Evolutionary conservation across 2,888 invertebrate species (phyloP).

Genomic region (Minunthozetes semirufus): DNA sequence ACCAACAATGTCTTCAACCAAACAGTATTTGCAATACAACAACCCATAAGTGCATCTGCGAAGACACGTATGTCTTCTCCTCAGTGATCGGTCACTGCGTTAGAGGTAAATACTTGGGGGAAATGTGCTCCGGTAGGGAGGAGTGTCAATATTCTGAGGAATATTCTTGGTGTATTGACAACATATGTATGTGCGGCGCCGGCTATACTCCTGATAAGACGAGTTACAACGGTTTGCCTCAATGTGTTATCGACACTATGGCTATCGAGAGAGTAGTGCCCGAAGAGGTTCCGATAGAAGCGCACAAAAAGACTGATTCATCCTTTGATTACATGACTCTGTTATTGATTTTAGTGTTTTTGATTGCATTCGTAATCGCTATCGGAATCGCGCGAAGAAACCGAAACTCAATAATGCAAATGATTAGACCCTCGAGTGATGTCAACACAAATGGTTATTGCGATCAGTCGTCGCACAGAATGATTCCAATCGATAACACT

Average conservation of each 20-base stretch:
- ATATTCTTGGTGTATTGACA: conserved; percentile 9
- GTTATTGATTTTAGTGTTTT: not conserved
- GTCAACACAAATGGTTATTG: not conserved
- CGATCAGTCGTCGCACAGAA: not conserved
- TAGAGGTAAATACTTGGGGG: conserved; percentile 11
- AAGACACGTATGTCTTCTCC: not conserved
- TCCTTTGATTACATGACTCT: conserved; percentile 5
- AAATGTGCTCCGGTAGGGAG: not conserved
- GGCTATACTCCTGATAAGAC: conserved; percentile 4
- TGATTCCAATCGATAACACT: conserved; percentile 19
- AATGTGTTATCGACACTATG: conserved; percentile 11
- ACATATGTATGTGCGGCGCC: conserved; percentile 12
- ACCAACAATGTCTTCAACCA: not conserved
- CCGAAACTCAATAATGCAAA: conserved; percentile 11
- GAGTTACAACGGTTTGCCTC: conserved; percentile 1
- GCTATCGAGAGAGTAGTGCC: not conserved
- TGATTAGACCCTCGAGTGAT: conserved; percentile 20
- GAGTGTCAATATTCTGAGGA: conserved; percentile 15
- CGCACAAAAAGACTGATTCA: not conserved
- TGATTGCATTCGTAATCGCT: not conserved
- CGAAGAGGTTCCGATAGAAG: not conserved
- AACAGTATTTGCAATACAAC: not conserved
- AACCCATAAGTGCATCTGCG: not conserved
- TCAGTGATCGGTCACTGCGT: conserved; percentile 11
- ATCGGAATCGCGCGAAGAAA: not conserved